phyloP scores from a whole-genome alignment of 2,888 invertebrate species.

The Allophyes oxyacanthae region DNA sequence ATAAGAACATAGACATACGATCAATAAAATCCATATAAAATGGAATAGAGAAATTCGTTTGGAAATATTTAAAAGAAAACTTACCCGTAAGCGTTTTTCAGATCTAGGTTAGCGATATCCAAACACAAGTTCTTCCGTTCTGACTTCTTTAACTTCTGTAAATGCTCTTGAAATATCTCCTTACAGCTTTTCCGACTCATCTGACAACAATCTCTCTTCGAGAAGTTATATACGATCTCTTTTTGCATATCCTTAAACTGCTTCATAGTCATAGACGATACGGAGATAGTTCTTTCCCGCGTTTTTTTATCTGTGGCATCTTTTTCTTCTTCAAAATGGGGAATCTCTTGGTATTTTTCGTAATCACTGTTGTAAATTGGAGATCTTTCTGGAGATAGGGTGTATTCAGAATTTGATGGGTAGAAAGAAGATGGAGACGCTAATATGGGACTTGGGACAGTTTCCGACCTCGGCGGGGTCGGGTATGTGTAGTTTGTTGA shows the following conservation, averaged over 20 bases:
- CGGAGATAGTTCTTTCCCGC: conserved; percentile 57
- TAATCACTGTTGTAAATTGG: conserved; percentile 72
- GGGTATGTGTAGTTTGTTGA: conserved; percentile 59
- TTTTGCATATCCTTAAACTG: conserved; percentile 81
- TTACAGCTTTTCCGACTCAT: conserved; percentile 65
- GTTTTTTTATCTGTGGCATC: conserved; percentile 55
- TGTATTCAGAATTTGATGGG: conserved; percentile 67
- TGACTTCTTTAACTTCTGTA: conserved; percentile 64
- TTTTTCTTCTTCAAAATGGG: conserved; percentile 61
- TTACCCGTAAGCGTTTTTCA: conserved; percentile 75
- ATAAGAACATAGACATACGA: too few relatives aligned
- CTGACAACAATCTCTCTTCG: conserved; percentile 78
- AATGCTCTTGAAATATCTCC: conserved; percentile 71
- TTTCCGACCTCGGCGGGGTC: conserved; percentile 77
- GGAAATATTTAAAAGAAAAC: conserved; percentile 52
- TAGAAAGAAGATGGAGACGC: conserved; percentile 67
- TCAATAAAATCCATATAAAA: too few relatives aligned
- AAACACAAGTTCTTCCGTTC: conserved; percentile 71
- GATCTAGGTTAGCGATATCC: conserved; percentile 72
- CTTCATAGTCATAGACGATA: conserved; percentile 72
- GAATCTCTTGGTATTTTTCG: conserved; percentile 77
- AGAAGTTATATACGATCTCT: conserved; percentile 70
- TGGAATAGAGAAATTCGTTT: too few relatives aligned
- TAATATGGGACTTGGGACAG: conserved; percentile 72
- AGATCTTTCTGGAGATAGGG: conserved; percentile 70